Evolutionary conservation across 2,797 vertebrate genomes (phyloP), one percentile per base, ranked within the genome.

Genomic region (Premnoplex brunnescens): DNA sequence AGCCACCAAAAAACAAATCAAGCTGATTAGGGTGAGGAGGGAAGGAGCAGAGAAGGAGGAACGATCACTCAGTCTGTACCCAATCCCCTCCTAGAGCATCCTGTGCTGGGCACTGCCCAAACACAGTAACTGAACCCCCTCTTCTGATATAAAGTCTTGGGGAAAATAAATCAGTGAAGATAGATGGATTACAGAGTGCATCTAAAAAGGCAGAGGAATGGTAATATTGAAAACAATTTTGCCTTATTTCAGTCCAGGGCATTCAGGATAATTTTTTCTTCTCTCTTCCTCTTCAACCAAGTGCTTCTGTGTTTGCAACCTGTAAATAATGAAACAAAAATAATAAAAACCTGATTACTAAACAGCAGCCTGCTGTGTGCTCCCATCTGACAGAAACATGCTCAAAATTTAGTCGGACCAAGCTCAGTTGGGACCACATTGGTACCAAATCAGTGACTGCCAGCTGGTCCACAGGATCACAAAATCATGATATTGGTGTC

Each of bases 121-220:
- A 7, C 14, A 27, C 69, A 34, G 58, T 3, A 87, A 19, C 14
- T 4, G 10, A 10, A 8, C 15, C 1, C 4, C 32, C 6, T 23
- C 19, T 23, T 37, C 30, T 27, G 3, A 2, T 3, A 6, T 1
- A 12, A 41, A 66, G 3, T 2, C 36, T 19, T 21, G 32, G 34
- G 24, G 7, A 20, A 44, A 75, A 66, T 16, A 28, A 67, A 43
- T 41, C 37, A 3, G 5, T 9, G 8, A 56, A 28, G 8, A n/a
- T 3, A 85, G 14, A 7, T 1, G 7, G 41, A 32, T 51, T 2
- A 4, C 15, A 32, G 18, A 17, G 4, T 3, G 22, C 5, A 10
- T 6, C 8, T 48, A 4, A 54, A 71, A 6, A 1, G 2, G 8
- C 22, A 30, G 30, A 56, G 14, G 22, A 81, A 19, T 5, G 10